Base-by-base conservation (phyloP, 1,140 invertebrate genomes). In the honey bee (Apis mellifera) region DNA sequence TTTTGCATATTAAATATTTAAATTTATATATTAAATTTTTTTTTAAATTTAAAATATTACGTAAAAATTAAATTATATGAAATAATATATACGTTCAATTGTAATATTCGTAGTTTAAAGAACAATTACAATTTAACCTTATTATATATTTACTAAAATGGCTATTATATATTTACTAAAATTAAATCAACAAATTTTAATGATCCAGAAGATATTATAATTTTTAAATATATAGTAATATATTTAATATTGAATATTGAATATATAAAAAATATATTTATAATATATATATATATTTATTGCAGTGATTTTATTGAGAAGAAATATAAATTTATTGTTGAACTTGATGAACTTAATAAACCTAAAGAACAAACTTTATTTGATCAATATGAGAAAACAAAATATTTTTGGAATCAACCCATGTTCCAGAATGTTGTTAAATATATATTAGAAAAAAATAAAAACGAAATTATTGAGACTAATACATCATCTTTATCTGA, bases 371-470 rank as follows among this genome's bases (percentile, higher is more conserved):
- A 9, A 21, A 70, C 9, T 32, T 42, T 12, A 15, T 19, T n/a
- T 9, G 73, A 75, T 1, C 60, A 75, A 64, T 64, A 2, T 64
- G 0, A 0, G 0, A 19, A 9, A 5, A 54, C 60, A 52, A 9
- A 0, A 12, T 0, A 32, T 0, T 52, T 15, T 11, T 76, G 60
- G 74, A 9, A 0, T 13, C 0, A 0, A 12, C 5, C 23, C 32
- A 0, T 9, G 0, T 17, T 8, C 17, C 2, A 7, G 0, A 26
- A 26, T 23, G 2, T 23, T 23, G 15, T 17, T 59, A 0, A 0
- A 12, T 0, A 0, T 0, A 21, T 48, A 50, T 21, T 74, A 23
- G 8, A 7, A 2, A 50, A 23, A 48, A 1, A 48, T 15, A 11
- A 5, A 21, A 3, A 32, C 7, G n/a, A 15, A 42, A 42, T 54